Evolutionary conservation across 53 echinoderm and acorn worm species (phyloP).

Genomic region (Glandiceps talaboti): DNA sequence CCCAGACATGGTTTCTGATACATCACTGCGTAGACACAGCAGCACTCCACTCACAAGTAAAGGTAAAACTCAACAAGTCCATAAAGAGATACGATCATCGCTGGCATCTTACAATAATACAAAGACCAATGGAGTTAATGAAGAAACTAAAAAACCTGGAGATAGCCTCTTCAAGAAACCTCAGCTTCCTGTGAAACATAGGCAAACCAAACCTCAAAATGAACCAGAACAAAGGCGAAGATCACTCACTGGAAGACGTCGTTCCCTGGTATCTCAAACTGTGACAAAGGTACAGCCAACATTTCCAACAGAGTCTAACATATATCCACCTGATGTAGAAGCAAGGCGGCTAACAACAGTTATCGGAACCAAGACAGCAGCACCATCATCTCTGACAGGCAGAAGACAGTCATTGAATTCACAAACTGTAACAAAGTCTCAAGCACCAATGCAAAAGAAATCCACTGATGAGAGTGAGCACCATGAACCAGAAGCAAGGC

Average conservation of each 20-base stretch:
- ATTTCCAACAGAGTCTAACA: not conserved
- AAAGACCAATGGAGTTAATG: not conserved
- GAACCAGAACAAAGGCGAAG: not conserved
- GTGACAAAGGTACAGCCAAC: conserved; percentile 1
- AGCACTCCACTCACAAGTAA: not conserved
- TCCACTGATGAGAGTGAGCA: not conserved
- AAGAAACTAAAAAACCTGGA: not conserved
- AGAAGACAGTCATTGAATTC: not conserved
- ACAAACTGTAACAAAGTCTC: not conserved
- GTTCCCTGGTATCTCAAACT: not conserved
- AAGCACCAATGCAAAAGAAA: not conserved
- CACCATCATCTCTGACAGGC: conserved; percentile 1
- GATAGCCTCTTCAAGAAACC: not conserved
- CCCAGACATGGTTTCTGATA: not conserved
- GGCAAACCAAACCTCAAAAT: not conserved
- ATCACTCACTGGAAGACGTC: not conserved
- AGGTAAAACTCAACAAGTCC: not conserved
- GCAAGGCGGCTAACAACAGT: conserved; percentile 17
- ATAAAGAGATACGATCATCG: not conserved
- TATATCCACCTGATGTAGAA: not conserved
- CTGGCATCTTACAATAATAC: not conserved
- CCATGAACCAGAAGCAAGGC: no score
- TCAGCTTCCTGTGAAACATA: not conserved
- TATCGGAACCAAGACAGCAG: conserved; percentile 5
- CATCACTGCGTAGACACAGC: not conserved